Percentiles rank a stretch among this genome's conserved stretches.
Evolutionary conservation across 2,888 invertebrate genomes (phyloP).

Genomic region (Mesochorus sp.): DNA sequence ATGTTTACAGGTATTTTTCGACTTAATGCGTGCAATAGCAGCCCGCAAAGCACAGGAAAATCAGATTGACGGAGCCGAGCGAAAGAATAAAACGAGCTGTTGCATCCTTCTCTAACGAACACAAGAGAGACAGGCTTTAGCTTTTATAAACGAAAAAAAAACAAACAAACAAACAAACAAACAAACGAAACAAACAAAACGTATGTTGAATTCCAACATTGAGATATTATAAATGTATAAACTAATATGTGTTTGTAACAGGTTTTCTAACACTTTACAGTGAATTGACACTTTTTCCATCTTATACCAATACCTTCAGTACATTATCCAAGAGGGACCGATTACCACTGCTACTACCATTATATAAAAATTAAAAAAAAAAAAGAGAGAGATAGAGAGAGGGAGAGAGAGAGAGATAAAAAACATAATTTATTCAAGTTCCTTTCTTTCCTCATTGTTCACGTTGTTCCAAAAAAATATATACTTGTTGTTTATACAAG

Average conservation of each 20-base stretch:
- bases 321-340: constrained; percentile 60
- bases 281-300: constrained; percentile 70
- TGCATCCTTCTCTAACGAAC: constrained; percentile 86
- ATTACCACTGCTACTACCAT: constrained; percentile 23
- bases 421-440: constrained; percentile 6
- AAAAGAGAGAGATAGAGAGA: no score
- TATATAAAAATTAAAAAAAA: constrained; percentile 1
- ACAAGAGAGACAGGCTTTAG: constrained; percentile 52
- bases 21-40: constrained; percentile 99
- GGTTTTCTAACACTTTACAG: constrained; percentile 76
- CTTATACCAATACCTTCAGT: constrained; percentile 58
- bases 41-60: constrained; percentile 97
- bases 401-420: no score
- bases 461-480: constrained; percentile 19
- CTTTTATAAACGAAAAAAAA: constrained; percentile 60
- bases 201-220: constrained; percentile 65
- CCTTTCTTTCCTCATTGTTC: not conserved
- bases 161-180: constrained; percentile 27
- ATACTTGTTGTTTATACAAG: constrained; percentile 16
- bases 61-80: constrained; percentile 92
- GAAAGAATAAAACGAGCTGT: constrained; percentile 94
- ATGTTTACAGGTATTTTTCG: constrained; percentile 95
- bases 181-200: constrained; percentile 55
- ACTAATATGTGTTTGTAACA: constrained; percentile 71
- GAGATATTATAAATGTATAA: constrained; percentile 68